Evolutionary conservation across 1,140 invertebrate species (phyloP), one percentile per base, ranked within the genome.

Genomic region (Trichomalopsis sarcophagae): DNA sequence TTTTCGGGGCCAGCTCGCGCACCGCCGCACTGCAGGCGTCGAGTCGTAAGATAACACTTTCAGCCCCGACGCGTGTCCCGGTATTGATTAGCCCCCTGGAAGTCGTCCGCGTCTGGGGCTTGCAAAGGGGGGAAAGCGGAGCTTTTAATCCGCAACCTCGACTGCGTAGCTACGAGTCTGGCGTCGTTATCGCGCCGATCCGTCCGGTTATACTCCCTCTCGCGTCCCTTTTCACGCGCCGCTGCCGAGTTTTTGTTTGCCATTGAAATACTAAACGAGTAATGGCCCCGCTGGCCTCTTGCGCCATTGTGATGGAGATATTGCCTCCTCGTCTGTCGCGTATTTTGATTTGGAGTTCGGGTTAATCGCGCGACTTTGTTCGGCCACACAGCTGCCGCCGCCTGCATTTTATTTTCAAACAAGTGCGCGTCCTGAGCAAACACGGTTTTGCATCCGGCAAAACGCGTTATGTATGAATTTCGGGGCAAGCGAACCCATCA

Each of bases 61-160:
- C 44, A 21, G 62, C 21, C 27, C 14, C 55, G 33, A 44, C 30
- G 78, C 74, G 78, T 69, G 78, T 27, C 33, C 21, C 27, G 21
- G 78, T 80, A 80, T 80, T 80, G 78, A 80, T 80, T 80, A 80
- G 55, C 50, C 44, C 75, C 21, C 11, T 17, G 44, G 4, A 14
- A 50, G 44, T 47, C 75, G 33, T 30, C 21, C 14, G 2, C 27
- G 2, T 33, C 23, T 50, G 50, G n/a, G 76, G 50, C 40, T 4
- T 71, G 68, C 17, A 71, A 71, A 30, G 44, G 23, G 27, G 21
- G 76, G 50, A 40, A 40, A 44, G 62, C 33, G 2, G 68, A 73
- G 80, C 68, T 81, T 81, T 81, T 73, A 81, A 73, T 73, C 80
- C 80, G 80, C 68, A 68, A 23, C 50, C 68, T 23, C 62, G 30